phyloP scores from a whole-genome alignment of 1,140 invertebrate species.

The Ephestia elutella region DNA sequence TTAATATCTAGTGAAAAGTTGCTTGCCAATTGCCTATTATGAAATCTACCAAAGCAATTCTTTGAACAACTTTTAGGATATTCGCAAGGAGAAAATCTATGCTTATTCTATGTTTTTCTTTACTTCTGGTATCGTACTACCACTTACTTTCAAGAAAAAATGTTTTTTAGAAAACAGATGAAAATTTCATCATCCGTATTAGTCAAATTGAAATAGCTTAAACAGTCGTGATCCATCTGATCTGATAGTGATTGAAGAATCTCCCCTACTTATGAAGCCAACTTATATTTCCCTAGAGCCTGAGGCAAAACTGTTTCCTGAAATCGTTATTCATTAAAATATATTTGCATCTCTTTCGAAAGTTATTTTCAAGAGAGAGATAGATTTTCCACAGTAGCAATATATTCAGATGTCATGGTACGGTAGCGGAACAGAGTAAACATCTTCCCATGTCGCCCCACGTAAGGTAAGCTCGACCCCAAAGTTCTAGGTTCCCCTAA shows the following conservation, averaged over 20 bases:
- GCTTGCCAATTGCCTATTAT: no score
- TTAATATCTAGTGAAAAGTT: no score
- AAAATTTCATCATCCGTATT: background rate
- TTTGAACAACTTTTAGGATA: no score
- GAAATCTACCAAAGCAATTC: no score
- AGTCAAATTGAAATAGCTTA: background rate
- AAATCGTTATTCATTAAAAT: slow-evolving; percentile 8
- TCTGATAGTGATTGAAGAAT: slow-evolving; percentile 55
- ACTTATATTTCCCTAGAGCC: slow-evolving; percentile 62
- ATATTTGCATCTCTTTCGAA: slow-evolving; percentile 18
- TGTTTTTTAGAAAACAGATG: no score
- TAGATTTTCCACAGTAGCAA: background rate
- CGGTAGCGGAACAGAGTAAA: slow-evolving; percentile 42
- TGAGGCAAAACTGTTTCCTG: slow-evolving; percentile 34
- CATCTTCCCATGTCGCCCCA: slow-evolving; percentile 47
- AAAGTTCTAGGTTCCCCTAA: slow-evolving; percentile 70
- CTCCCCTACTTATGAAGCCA: slow-evolving; percentile 43
- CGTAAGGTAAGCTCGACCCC: slow-evolving; percentile 57
- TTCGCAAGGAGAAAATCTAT: no score
- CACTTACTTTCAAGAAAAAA: no score
- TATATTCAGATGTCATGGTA: slow-evolving; percentile 20
- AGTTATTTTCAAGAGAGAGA: slow-evolving; percentile 11
- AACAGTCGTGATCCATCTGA: background rate
- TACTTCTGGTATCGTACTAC: no score
- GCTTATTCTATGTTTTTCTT: no score